Base-by-base conservation (phyloP, 1,140 invertebrate genomes). In the Teleopsis dalmanni region DNA sequence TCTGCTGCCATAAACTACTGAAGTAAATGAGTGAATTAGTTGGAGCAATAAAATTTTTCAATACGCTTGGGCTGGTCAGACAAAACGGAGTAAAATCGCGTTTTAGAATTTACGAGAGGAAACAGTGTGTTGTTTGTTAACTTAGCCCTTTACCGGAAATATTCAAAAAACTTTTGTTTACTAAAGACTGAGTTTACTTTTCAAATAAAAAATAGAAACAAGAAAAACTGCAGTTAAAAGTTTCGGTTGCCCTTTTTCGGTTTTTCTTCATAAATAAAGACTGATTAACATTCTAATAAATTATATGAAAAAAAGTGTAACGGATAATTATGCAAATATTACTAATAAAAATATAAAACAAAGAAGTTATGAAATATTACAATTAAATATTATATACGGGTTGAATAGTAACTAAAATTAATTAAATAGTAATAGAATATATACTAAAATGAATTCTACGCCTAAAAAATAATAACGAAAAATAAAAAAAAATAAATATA, bases 41-140 rank as follows among this genome's bases (percentile, higher is more conserved):
- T 36, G 29, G n/a, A n/a, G n/a, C n/a, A 43, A 43, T 16, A 43
- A 21, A 29, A 29, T 43, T 43, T 46, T 51, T 44, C 52, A 59
- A 48, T 54, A 51, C 56, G 50, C 57, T 59, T 56, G 54, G 48
- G 56, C 54, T 61, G 57, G 51, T 58, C 57, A 51, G 40, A 53
- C 57, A 50, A 51, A 54, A 55, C 56, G 56, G 59, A 60, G 29
- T 41, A 14, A 42, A 50, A 46, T 34, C 41, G 41, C 19, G 18
- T 44, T 27, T 23, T 33, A 40, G 21, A 38, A 40, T n/a, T n/a
- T n/a, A n/a, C n/a, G n/a, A n/a, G n/a, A n/a, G n/a, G n/a, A n/a
- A n/a, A n/a, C n/a, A n/a, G n/a, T n/a, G n/a, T n/a, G n/a, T n/a
- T n/a, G n/a, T n/a, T n/a, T n/a, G n/a, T n/a, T n/a, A n/a, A n/a